phyloP scores from a whole-genome alignment of 1,140 invertebrate genomes.

The Gerris buenoi region DNA sequence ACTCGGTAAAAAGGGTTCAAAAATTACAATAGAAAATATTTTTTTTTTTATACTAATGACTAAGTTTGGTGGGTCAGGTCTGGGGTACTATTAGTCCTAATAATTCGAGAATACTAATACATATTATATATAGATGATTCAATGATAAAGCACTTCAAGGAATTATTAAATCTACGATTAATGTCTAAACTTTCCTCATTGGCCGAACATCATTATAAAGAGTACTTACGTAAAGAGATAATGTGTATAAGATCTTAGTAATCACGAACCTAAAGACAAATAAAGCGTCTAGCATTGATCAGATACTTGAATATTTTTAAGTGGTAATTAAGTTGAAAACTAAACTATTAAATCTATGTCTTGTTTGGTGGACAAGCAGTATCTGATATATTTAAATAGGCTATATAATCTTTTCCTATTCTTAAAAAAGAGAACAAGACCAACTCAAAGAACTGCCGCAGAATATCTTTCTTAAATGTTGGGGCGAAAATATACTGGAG shows the following conservation, averaged over 20 bases:
- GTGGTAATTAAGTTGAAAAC: not conserved
- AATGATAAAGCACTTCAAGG: not conserved
- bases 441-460: not conserved
- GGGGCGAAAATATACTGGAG: not conserved
- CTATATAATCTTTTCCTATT: not conserved
- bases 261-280: not conserved
- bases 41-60: no score
- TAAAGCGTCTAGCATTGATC: not conserved
- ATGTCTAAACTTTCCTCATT: not conserved
- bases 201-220: not conserved
- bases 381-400: not conserved
- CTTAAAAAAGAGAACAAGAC: not conserved
- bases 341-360: not conserved
- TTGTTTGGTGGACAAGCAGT: not conserved
- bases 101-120: no score
- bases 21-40: no score
- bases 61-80: no score
- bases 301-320: not conserved
- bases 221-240: not conserved
- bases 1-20: no score
- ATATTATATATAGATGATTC: constrained; percentile 5
- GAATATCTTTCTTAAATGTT: not conserved
- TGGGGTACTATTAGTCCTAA: no score
- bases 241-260: no score
- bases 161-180: not conserved